These are phyloP conservation scores for Malurus alboscapulatus DNA, from an alignment of 2,113 vertebrate genomes.

Conservation along the genomic window DNA sequence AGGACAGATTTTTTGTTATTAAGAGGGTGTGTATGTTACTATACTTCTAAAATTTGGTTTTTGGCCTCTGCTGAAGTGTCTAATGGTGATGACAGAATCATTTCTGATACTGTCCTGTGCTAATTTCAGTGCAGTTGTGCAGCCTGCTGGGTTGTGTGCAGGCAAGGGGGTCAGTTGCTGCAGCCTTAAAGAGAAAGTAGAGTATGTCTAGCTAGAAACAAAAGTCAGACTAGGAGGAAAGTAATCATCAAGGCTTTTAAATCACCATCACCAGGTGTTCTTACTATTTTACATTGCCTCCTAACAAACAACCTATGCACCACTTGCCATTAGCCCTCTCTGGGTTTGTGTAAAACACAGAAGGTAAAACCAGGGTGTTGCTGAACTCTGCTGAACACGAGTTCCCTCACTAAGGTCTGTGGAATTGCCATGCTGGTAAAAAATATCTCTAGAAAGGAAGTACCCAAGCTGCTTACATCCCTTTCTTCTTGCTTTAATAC, in stretches of 20 bases:
- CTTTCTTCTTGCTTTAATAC: background rate
- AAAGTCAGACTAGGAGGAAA: background rate
- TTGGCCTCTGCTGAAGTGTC: background rate
- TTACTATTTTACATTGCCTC: background rate
- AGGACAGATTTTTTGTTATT: background rate
- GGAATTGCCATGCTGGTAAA: background rate
- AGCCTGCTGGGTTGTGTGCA: accelerated
- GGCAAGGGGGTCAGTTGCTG: background rate
- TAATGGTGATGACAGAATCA: accelerated
- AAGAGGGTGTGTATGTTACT: background rate
- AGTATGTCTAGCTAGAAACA: background rate
- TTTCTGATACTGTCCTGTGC: background rate
- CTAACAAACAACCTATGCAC: background rate
- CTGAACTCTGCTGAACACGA: background rate
- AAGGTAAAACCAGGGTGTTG: background rate
- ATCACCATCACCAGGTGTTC: background rate
- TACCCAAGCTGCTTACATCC: background rate
- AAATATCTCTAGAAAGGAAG: slow-evolving; percentile 46
- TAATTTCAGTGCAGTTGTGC: background rate
- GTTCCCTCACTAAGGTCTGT: background rate
- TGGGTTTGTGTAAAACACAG: background rate
- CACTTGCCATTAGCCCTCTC: background rate
- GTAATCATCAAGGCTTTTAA: background rate
- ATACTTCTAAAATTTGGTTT: background rate
- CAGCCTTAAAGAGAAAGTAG: background rate